Base-by-base conservation (phyloP, 2,797 vertebrate genomes). In the Karalla daura region DNA sequence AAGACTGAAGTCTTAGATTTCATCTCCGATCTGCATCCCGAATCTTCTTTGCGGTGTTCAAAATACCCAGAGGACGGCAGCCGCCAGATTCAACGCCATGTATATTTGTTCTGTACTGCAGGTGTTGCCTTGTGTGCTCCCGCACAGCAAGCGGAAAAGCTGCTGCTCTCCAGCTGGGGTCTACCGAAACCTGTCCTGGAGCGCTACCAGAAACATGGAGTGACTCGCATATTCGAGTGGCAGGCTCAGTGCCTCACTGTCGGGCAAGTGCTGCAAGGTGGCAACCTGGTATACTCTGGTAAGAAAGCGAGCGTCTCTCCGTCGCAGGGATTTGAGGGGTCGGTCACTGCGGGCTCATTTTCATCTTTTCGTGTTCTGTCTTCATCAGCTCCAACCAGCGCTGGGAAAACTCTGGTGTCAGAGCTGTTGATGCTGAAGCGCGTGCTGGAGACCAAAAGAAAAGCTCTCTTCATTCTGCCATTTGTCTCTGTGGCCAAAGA, bases 401-500 rank as follows among this genome's bases (percentile, higher is more conserved):
- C 97, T 60, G 98, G 98, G 25, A 99, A 99, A 91, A 99, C 97
- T 21, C 92, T 99, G 54, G 96, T 99, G 51, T 96, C 98, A 15
- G 98, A 99, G 85, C 90, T 99, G 84, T 93, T 99, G 62, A 95
- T 97, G 80, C 71, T 99, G 87, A 99, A 99, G 79, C 91, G 95
- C 20, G 96, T 99, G 59, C 78, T 99, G 86, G 98, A 99, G 91
- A 96, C 94, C 4, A 92, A 81, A 82, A 96, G 94, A 76, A 99
- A 98, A 92, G 97, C 96, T 61, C 92, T 99, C 79, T 94, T 99
- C 64, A 98, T 99, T 84, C 92, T 99, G 55, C 98, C 98, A 0
- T 99, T 99, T 88, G 95, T 99, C 12, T 99, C 98, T 73, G 95
- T 99, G 83, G 97, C 97, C 74, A 97, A 98, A 90, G 98, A 99